These are phyloP conservation scores for Phallusia fumigata DNA, from an alignment of 23 tunicate species.

Conservation along the genomic window DNA sequence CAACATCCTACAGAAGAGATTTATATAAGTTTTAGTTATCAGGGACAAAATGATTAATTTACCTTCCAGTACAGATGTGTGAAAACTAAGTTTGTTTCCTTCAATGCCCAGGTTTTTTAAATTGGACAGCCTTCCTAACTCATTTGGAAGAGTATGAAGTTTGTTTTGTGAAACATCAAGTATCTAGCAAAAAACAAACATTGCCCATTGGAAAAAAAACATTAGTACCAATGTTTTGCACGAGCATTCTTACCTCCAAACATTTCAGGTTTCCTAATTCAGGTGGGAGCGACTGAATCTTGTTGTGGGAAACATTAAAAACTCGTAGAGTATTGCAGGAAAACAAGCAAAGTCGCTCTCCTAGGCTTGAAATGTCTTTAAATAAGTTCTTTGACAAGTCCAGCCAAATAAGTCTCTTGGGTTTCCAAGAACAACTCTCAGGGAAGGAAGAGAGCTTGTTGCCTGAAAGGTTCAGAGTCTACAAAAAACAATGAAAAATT, in stretches of 20 bases:
- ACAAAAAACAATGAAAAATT: background rate
- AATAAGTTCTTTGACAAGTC: slow-evolving; percentile 42
- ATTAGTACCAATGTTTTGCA: background rate
- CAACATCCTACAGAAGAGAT: background rate
- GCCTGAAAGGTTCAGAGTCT: slow-evolving; percentile 23
- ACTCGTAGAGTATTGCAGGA: slow-evolving; percentile 25
- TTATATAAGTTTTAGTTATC: too few species aligned
- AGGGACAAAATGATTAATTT: too few species aligned
- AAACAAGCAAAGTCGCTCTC: background rate
- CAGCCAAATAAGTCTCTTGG: slow-evolving; percentile 1
- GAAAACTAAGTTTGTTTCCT: slow-evolving; percentile 33
- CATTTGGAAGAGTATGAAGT: slow-evolving; percentile 42
- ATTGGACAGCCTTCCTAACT: slow-evolving; percentile 46
- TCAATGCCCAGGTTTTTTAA: slow-evolving; percentile 31
- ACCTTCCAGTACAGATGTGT: slow-evolving; percentile 47
- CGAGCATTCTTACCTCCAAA: slow-evolving; percentile 28
- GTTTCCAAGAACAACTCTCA: slow-evolving; percentile 7
- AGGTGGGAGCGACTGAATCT: slow-evolving; percentile 26
- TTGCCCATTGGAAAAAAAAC: background rate
- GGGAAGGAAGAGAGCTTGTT: background rate
- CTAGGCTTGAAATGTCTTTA: slow-evolving; percentile 15
- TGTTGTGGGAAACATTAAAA: slow-evolving; percentile 36
- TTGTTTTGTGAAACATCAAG: slow-evolving; percentile 32
- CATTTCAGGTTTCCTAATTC: slow-evolving; percentile 28
- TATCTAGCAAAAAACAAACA: background rate